Base-by-base conservation (phyloP, 2,888 invertebrate genomes). In the Harmothoe impar region DNA sequence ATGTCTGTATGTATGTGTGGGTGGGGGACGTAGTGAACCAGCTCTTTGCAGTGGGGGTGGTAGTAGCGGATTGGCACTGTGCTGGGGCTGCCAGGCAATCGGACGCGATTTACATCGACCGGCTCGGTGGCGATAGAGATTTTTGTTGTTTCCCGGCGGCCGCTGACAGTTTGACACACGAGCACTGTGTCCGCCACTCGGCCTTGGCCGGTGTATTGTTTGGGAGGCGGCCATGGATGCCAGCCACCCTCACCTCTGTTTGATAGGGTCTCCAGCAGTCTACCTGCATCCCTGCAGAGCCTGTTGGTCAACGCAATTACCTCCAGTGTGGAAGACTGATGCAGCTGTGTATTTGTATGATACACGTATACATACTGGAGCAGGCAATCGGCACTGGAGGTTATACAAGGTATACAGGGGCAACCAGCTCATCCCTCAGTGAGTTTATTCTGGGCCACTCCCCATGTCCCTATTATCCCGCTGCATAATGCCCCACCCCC, bases 81-180 rank as follows among this genome's bases (percentile, higher is more conserved):
- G 62, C 62, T 23, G 62, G 29, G 77, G 77, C 62, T 62, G 62
- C 62, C 62, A 20, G 62, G 62, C 62, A 62, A 62, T 62, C 62
- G 62, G 62, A 62, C 62, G 62, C 62, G 62, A 62, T 84, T 84
- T 84, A 84, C 84, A 43, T 51, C n/a, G 84, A 43, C 86, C 86
- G 56, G 25, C 56, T 33, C 23, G 54, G 52, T 25, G 52, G 25
- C 54, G 31, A 86, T 29, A 86, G 86, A 86, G 86, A 86, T 86
- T 52, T 86, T 54, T 86, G 84, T 84, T 84, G 86, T 86, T 86
- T 86, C 56, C 15, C 25, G 31, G 12, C 52, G 25, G 54, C 31
- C 31, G 86, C 33, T 86, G 86, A 86, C 86, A 86, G 86, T 20
- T 86, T 52, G 86, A 86, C 54, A 86, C 31, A 86, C 86, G 54